Evolutionary conservation across 2,797 vertebrate genomes (phyloP).

Genomic region (Kryptolebias ocellatus): DNA sequence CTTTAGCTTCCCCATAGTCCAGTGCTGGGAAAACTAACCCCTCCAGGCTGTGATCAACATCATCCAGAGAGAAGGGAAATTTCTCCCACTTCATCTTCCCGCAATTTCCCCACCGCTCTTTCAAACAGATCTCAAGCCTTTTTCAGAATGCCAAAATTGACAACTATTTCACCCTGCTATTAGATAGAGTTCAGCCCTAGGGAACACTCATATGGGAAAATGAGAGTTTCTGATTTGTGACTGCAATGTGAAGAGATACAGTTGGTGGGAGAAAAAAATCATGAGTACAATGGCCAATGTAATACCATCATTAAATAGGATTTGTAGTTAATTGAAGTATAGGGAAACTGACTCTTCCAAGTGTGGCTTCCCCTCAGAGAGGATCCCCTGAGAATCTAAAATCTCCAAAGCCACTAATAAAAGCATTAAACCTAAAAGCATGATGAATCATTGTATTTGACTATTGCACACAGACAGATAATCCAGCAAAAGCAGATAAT

Average conservation of each 20-base stretch:
- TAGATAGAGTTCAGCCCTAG: slow-evolving; percentile 29
- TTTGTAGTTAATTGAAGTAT: slow-evolving; percentile 58
- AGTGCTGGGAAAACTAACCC: slow-evolving; percentile 15
- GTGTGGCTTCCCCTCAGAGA: slow-evolving; percentile 9
- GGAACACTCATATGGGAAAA: slow-evolving; percentile 34
- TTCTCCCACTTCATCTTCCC: neutral
- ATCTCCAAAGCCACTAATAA: slow-evolving; percentile 11
- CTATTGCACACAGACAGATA: slow-evolving; percentile 2
- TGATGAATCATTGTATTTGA: neutral
- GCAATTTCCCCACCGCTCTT: slow-evolving; percentile 26
- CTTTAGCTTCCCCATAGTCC: slow-evolving; percentile 10
- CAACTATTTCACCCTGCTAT: slow-evolving; percentile 19
- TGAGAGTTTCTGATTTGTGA: slow-evolving; percentile 22
- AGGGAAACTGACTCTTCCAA: slow-evolving; percentile 39
- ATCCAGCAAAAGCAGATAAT: slow-evolving; percentile 11
- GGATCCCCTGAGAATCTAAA: slow-evolving; percentile 9
- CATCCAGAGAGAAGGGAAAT: slow-evolving; percentile 1
- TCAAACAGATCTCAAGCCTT: slow-evolving; percentile 19
- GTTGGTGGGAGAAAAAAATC: slow-evolving; percentile 32
- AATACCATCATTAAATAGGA: slow-evolving; percentile 50
- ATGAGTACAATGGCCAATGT: slow-evolving; percentile 47
- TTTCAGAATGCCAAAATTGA: slow-evolving; percentile 30
- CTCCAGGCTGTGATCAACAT: neutral
- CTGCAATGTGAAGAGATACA: slow-evolving; percentile 19
- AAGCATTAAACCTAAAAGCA: slow-evolving; percentile 8